Evolutionary conservation across 2,888 invertebrate genomes (phyloP).

Genomic region (Erynnis tages): DNA sequence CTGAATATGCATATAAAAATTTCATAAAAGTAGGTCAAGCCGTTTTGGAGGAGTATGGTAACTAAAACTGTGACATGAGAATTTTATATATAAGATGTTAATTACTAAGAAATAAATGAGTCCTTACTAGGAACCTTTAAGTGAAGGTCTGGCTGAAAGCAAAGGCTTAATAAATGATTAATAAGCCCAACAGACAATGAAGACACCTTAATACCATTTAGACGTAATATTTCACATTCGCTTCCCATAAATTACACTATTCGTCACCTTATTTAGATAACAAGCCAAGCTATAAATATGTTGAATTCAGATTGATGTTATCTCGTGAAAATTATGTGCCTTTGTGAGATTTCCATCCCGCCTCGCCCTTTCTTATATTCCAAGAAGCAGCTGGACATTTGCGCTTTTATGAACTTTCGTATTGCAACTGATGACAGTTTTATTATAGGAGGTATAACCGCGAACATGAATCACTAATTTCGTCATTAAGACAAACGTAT

Average conservation of each 20-base stretch:
- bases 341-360: conserved; percentile 37
- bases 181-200: neutral
- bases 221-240: conserved; percentile 6
- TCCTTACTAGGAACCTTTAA: too few relatives aligned
- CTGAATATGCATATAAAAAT: too few relatives aligned
- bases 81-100: too few relatives aligned
- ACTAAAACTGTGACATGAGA: too few relatives aligned
- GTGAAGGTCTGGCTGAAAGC: too few relatives aligned
- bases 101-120: too few relatives aligned
- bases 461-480: conserved; percentile 33
- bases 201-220: conserved; percentile 6
- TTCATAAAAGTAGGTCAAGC: too few relatives aligned
- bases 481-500: conserved; percentile 15
- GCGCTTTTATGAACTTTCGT: conserved; percentile 45
- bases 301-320: conserved; percentile 38
- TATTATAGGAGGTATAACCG: conserved; percentile 41
- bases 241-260: conserved; percentile 17
- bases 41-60: too few relatives aligned
- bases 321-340: conserved; percentile 43
- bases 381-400: conserved; percentile 38
- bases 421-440: conserved; percentile 47
- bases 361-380: conserved; percentile 40
- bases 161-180: too few relatives aligned
- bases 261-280: conserved; percentile 23
- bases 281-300: conserved; percentile 20